These are phyloP conservation scores for Stichodactyla helianthus DNA, from an alignment of 64 coral and sea anemone species.

Conservation along the genomic window DNA sequence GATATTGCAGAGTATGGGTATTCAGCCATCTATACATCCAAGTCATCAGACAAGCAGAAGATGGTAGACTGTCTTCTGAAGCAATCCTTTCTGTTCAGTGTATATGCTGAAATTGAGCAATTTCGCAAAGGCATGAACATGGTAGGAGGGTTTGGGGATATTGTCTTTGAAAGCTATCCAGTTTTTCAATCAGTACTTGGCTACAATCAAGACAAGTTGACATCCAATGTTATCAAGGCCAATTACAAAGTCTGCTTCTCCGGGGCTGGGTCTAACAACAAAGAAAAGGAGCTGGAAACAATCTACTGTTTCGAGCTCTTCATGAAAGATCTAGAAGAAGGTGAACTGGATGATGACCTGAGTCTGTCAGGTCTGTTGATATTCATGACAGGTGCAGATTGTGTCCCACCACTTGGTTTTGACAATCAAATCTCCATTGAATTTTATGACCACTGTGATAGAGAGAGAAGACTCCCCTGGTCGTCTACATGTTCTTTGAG, in stretches of 20 bases:
- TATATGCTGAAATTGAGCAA: conserved; percentile 43
- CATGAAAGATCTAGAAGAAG: conserved; percentile 52
- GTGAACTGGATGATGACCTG: conserved; percentile 14
- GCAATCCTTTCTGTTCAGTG: conserved; percentile 38
- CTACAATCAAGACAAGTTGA: conserved; percentile 11
- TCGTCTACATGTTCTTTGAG: conserved; percentile 27
- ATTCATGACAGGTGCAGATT: conserved; percentile 37
- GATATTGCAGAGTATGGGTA: conserved; percentile 53
- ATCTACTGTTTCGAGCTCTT: conserved; percentile 52
- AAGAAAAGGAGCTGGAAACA: conserved; percentile 32
- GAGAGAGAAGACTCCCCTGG: conserved; percentile 30
- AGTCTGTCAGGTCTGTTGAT: conserved; percentile 27
- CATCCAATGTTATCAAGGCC: conserved; percentile 11
- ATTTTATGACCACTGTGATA: conserved; percentile 29
- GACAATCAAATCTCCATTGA: not conserved
- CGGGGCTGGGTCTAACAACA: conserved; percentile 39
- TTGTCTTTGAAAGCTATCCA: conserved; percentile 26
- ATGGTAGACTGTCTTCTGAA: conserved; percentile 33
- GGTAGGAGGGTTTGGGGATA: conserved; percentile 31
- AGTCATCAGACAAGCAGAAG: conserved; percentile 36
- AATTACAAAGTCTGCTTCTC: conserved; percentile 29
- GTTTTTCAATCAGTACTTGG: conserved; percentile 37
- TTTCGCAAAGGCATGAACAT: conserved; percentile 45
- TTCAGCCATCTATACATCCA: conserved; percentile 35
- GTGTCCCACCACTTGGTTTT: conserved; percentile 27